phyloP scores from a whole-genome alignment of 2,888 invertebrate genomes.

The Steinernema scapterisci region DNA sequence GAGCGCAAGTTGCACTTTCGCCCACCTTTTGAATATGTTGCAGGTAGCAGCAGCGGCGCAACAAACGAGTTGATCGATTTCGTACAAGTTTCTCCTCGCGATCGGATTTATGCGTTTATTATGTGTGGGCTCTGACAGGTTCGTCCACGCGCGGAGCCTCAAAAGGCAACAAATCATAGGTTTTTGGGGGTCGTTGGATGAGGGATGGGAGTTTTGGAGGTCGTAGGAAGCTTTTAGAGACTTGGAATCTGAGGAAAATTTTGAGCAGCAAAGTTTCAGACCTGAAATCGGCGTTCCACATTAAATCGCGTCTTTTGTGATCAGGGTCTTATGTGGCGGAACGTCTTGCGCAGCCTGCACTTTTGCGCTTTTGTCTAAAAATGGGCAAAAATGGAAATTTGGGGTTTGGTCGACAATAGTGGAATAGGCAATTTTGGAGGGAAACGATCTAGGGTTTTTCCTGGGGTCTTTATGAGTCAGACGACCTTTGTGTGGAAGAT shows the following conservation, averaged over 20 bases:
- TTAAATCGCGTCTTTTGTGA: background rate
- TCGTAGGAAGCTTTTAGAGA: background rate
- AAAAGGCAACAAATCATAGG: background rate
- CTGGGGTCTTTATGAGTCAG: background rate
- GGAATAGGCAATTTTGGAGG: background rate
- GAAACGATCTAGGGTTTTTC: too few species aligned
- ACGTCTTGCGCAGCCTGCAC: background rate
- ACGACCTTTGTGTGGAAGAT: background rate
- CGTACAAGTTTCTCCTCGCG: background rate
- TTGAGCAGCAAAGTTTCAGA: background rate
- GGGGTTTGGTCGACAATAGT: too few species aligned
- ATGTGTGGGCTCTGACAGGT: background rate
- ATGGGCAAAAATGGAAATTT: too few species aligned
- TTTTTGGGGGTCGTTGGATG: background rate
- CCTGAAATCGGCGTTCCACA: background rate
- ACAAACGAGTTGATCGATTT: background rate
- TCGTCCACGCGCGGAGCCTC: background rate
- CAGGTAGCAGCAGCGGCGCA: too few species aligned
- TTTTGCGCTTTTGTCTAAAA: background rate
- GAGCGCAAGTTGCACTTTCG: too few species aligned
- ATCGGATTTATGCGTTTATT: too few species aligned
- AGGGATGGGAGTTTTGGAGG: background rate
- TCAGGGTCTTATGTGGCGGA: background rate
- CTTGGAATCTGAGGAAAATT: background rate
- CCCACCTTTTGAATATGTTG: conserved; percentile 3